Percentiles rank a stretch among this genome's conserved stretches.
Conservation (phyloP, 2,797 vertebrate genomes). For the Takifugu rubripes region DNA sequence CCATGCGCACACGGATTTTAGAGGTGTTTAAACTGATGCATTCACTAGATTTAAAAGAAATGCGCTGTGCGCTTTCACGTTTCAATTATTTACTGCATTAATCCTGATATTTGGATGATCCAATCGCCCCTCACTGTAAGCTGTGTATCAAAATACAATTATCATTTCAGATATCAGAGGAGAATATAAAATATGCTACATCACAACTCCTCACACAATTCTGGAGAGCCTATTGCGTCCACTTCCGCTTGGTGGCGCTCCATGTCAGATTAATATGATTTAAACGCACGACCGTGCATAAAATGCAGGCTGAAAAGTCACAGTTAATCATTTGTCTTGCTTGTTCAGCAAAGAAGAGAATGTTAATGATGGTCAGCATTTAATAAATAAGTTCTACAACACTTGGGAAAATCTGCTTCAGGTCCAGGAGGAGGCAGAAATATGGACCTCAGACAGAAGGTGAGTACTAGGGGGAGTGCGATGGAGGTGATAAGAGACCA, state of each 20-base stretch:
- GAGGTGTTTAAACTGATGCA: constrained; percentile 7
- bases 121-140: not conserved
- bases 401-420: not conserved
- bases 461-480: not conserved
- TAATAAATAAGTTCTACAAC: not conserved
- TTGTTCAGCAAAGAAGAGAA: not conserved
- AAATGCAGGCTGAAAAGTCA: not conserved
- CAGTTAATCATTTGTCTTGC: not conserved
- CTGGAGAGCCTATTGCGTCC: not conserved
- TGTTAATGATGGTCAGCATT: not conserved
- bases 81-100: not conserved
- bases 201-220: not conserved
- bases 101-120: not conserved
- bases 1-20: constrained; percentile 16
- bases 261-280: constrained; percentile 1
- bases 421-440: not conserved
- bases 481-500: no score
- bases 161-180: not conserved
- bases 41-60: constrained; percentile 41
- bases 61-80: not conserved
- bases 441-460: not conserved
- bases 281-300: not conserved
- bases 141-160: not conserved
- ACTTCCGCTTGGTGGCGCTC: constrained; percentile 58
- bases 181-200: not conserved